A percentile compares a stretch with the other conserved stretches of the same genome.
Evolutionary conservation across 1,140 invertebrate species (phyloP).

Genomic region (Dendroctonus valens): DNA sequence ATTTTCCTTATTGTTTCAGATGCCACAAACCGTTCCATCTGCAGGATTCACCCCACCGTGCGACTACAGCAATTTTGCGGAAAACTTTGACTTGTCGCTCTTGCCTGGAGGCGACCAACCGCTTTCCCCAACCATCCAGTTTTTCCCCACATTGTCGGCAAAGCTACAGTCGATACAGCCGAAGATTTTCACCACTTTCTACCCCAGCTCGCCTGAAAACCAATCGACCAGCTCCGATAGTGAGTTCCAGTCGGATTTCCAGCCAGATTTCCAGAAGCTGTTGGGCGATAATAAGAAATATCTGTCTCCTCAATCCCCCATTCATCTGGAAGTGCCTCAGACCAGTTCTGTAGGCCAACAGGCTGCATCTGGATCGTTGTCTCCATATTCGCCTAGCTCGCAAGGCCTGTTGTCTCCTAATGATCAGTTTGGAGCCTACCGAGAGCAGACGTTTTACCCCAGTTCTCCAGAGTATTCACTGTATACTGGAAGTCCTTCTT

Average conservation of each 20-base stretch:
- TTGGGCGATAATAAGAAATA: constrained; percentile 39
- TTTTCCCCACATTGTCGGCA: constrained; percentile 54
- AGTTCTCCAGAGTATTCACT: constrained; percentile 47
- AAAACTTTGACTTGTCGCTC: constrained; percentile 72
- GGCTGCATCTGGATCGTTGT: constrained; percentile 37
- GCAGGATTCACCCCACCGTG: constrained; percentile 69
- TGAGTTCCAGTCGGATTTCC: constrained; percentile 8
- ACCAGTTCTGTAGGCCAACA: constrained; percentile 36
- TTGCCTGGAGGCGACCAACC: constrained; percentile 62
- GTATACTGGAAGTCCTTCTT: constrained; percentile 44
- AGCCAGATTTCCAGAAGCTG: constrained; percentile 46
- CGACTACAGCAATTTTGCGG: constrained; percentile 64
- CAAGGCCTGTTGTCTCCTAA: constrained; percentile 45
- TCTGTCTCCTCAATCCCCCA: constrained; percentile 34
- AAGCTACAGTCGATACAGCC: constrained; percentile 36
- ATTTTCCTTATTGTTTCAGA: constrained; percentile 56
- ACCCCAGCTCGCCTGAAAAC: constrained; percentile 37
- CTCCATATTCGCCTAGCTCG: constrained; percentile 40
- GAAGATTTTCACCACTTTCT: constrained; percentile 46
- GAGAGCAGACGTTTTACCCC: constrained; percentile 44
- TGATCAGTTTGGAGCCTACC: constrained; percentile 39
- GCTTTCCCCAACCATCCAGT: constrained; percentile 58
- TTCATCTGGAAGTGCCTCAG: constrained; percentile 47
- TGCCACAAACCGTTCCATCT: constrained; percentile 78
- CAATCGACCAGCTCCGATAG: constrained; percentile 18